Base-by-base conservation (phyloP, 2,888 invertebrate species). In the Dryobotodes eremita region DNA sequence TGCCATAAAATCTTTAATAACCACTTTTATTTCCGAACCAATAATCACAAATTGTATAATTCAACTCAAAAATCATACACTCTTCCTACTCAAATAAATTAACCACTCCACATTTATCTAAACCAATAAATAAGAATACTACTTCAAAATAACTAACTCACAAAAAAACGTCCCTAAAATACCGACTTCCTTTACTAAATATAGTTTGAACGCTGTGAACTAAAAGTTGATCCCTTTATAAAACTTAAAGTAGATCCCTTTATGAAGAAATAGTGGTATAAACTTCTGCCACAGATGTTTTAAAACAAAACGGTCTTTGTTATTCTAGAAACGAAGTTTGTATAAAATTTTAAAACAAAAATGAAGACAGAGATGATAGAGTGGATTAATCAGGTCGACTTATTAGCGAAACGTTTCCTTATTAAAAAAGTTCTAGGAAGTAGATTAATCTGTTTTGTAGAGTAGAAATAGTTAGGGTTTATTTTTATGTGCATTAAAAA, bases 211-310 rank as follows among this genome's bases (percentile, higher is more conserved):
- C 82, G 66, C 82, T 57, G 26, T 57, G 17, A 53, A 69, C 83
- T 82, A 84, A 80, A 79, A 79, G 82, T 74, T 80, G 48, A 71
- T 76, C 80, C 78, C 59, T 77, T 55, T 26, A 78, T n/a, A 26
- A 77, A 83, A 79, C 66, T 76, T 36, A n/a, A 77, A 83, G 75
- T 78, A 73, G 59, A 80, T 87, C 80, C 82, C 71, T 79, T 80
- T 71, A 77, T 68, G 48, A 85, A 87, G 75, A 84, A 75, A 57
- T 42, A 31, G 48, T 42, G 26, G 66, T 57, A 69, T 55, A 69
- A 83, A 84, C 62, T 86, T 86, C n/a, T 20, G 36, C 71, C 76
- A 59, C 88, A 85, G 72, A 87, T 88, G 89, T 84, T 88, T 82
- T 70, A 79, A 84, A 85, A 86, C 83, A 84, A 82, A 84, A 83